Conservation (phyloP, 2,888 invertebrate genomes). For the Carcina quercana region DNA sequence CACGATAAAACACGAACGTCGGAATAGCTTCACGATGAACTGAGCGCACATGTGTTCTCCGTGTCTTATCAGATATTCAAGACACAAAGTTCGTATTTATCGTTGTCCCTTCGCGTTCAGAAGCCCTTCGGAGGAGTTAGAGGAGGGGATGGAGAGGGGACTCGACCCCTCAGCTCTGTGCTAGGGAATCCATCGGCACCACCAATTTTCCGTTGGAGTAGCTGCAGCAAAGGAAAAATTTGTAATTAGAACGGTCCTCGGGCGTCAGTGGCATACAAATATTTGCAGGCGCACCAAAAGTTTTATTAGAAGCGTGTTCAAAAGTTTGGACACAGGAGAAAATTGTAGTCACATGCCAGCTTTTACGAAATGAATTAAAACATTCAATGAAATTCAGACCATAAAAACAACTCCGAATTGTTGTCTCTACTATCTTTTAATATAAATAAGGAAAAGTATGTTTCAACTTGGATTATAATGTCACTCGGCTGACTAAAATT, state of each 20-base stretch:
- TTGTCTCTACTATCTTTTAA: no score
- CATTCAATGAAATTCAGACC: no score
- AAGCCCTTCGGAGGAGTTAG: conserved; percentile 58
- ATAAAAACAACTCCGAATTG: no score
- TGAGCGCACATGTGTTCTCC: conserved; percentile 3
- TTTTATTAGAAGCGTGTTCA: conserved; percentile 4
- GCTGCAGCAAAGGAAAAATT: conserved; percentile 56
- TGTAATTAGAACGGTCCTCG: conserved; percentile 18
- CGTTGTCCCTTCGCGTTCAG: conserved; percentile 39
- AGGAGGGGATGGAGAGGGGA: conserved; percentile 53
- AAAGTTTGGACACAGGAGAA: no score
- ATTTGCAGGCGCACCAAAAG: conserved; percentile 2
- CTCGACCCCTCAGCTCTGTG: conserved; percentile 65
- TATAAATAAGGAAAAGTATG: no score
- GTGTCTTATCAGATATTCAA: conserved; percentile 14
- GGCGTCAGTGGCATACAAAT: conserved; percentile 5
- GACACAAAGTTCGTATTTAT: conserved; percentile 27
- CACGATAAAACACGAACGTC: conserved; percentile 2
- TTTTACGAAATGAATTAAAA: no score
- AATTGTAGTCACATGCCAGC: no score
- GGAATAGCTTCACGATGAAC: neutral
- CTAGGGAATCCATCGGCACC: conserved; percentile 75
- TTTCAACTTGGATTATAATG: no score
- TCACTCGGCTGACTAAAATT: no score
- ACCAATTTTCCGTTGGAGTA: conserved; percentile 75